Conservation (phyloP, 1,140 invertebrate species). For the Rhagoletis pomonella region DNA sequence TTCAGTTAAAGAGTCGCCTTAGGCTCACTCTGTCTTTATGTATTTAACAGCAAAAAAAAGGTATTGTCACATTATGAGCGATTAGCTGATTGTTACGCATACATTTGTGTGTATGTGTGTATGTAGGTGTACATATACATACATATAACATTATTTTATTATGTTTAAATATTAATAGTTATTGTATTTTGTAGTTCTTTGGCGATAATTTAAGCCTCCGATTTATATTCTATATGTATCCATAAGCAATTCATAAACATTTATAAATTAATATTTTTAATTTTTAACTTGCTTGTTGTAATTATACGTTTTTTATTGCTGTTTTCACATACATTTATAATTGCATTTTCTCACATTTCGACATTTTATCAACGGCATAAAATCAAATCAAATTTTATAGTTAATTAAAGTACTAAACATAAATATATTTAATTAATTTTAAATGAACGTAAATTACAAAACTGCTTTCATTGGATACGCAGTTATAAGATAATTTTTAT, state of each 20-base stretch:
- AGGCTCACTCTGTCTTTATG: not conserved
- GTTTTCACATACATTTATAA: not conserved
- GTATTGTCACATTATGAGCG: not conserved
- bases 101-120: not conserved
- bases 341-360: not conserved
- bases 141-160: slow-evolving; percentile 31
- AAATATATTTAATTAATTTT: slow-evolving; percentile 23
- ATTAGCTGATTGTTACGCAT: not conserved
- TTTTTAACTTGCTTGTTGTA: not conserved
- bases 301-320: slow-evolving; percentile 32
- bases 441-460: slow-evolving; percentile 8
- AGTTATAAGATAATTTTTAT: not conserved
- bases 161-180: slow-evolving; percentile 55
- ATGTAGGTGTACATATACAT: not conserved
- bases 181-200: slow-evolving; percentile 63
- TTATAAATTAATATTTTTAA: not conserved
- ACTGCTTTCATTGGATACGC: not conserved
- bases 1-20: slow-evolving; percentile 2
- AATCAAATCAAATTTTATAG: slow-evolving; percentile 54
- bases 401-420: slow-evolving; percentile 39
- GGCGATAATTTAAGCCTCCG: slow-evolving; percentile 74
- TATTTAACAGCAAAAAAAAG: not conserved
- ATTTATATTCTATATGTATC: slow-evolving; percentile 58
- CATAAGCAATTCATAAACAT: slow-evolving; percentile 35
- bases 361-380: slow-evolving; percentile 48